These are phyloP conservation scores for Hippopotamus amphibius DNA, from an alignment of 2,113 vertebrate genomes.

Conservation along the genomic window DNA sequence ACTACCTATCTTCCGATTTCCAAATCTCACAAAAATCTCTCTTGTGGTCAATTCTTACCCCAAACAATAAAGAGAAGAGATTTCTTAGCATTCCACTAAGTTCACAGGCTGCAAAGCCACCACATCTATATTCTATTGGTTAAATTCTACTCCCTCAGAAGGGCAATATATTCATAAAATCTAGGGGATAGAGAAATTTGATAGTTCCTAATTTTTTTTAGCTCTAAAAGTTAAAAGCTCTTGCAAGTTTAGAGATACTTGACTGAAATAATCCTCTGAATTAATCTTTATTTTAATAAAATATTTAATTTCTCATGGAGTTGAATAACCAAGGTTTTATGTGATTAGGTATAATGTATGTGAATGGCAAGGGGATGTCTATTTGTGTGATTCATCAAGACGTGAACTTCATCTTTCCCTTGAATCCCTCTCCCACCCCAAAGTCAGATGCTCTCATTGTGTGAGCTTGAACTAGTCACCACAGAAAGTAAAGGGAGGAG, in stretches of 20 bases:
- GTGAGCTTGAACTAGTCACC: neutral
- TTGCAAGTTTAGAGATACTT: neutral
- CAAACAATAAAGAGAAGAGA: neutral
- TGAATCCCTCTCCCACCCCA: neutral
- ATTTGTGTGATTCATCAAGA: neutral
- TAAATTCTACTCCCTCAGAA: neutral
- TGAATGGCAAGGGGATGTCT: neutral
- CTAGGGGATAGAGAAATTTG: neutral
- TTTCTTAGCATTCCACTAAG: neutral
- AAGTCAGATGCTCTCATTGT: neutral
- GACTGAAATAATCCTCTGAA: neutral
- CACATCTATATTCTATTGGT: no score
- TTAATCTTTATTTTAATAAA: conserved; percentile 4
- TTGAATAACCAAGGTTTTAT: neutral
- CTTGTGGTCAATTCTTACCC: neutral
- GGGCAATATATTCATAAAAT: neutral
- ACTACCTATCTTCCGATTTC: neutral
- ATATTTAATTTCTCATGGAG: neutral
- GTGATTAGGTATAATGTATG: neutral
- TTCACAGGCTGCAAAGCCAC: neutral
- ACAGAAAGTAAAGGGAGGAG: neutral
- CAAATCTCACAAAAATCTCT: neutral
- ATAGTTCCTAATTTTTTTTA: neutral
- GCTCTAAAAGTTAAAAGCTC: neutral
- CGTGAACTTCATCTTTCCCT: neutral